These are phyloP conservation scores for Vidua chalybeata DNA, from an alignment of 2,113 vertebrate genomes.

Conservation along the genomic window DNA sequence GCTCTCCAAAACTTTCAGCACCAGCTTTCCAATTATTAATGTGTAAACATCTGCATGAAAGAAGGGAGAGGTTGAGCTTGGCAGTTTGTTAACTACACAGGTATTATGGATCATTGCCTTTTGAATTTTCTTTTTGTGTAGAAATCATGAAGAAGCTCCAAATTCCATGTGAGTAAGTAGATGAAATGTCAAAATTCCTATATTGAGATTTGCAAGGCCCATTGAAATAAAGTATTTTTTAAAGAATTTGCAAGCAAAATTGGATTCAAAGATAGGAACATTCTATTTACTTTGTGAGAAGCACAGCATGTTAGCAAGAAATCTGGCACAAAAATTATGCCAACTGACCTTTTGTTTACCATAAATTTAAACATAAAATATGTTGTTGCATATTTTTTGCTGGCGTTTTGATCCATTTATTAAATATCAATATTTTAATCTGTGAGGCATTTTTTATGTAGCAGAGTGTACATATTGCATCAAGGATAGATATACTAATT, in stretches of 20 bases:
- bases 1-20: not conserved
- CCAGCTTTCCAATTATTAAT: not conserved
- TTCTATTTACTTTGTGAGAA: slow-evolving; percentile 6
- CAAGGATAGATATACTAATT: not conserved
- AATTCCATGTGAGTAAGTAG: not conserved
- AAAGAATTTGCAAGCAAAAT: not conserved
- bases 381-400: not conserved
- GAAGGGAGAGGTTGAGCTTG: not conserved
- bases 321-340: not conserved
- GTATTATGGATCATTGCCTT: not conserved
- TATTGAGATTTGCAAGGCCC: not conserved
- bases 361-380: slow-evolving; percentile 5
- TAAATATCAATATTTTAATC: slow-evolving; percentile 31
- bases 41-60: not conserved
- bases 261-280: not conserved
- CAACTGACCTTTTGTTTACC: slow-evolving; percentile 16
- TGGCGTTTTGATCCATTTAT: not conserved
- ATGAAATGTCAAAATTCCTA: not conserved
- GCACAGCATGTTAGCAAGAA: not conserved
- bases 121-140: not conserved
- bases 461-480: not conserved
- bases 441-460: not conserved
- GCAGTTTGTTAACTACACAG: not conserved
- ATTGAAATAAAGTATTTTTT: not conserved
- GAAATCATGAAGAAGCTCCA: not conserved